These are phyloP conservation scores for Panonychus citri DNA, from an alignment of 1,140 invertebrate genomes.

Conservation along the genomic window DNA sequence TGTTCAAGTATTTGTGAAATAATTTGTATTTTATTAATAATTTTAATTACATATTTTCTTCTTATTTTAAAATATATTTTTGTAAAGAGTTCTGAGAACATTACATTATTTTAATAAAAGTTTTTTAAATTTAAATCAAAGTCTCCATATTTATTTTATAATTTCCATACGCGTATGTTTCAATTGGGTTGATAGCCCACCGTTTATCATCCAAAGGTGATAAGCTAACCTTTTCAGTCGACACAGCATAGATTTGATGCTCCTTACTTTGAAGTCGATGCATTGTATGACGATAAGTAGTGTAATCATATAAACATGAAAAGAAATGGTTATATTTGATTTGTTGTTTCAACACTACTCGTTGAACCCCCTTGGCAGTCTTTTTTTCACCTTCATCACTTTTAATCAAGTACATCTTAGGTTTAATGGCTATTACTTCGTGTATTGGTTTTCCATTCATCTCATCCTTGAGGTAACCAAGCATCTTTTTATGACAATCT, in stretches of 20 bases:
- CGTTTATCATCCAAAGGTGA: not conserved
- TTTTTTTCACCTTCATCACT: not conserved
- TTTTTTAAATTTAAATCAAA: no score
- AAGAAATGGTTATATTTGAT: not conserved
- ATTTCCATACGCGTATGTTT: not conserved
- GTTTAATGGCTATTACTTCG: slow-evolving; percentile 22
- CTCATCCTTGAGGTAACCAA: slow-evolving; percentile 30
- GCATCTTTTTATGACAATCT: slow-evolving; percentile 26
- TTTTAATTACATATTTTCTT: no score
- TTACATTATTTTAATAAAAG: no score
- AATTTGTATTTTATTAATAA: no score
- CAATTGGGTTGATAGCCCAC: not conserved
- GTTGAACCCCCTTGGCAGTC: not conserved
- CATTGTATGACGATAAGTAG: not conserved
- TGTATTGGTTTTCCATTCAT: slow-evolving; percentile 19
- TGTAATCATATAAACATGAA: not conserved
- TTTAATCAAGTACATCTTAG: slow-evolving; percentile 17
- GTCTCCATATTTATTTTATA: not conserved
- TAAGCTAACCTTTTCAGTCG: not conserved
- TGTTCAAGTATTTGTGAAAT: no score
- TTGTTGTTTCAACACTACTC: not conserved
- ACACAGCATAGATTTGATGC: not conserved
- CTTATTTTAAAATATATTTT: no score
- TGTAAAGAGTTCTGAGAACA: no score
- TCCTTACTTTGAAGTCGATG: not conserved